A percentile compares a stretch with the other conserved stretches of the same genome.
Evolutionary conservation across 1,140 invertebrate genomes (phyloP).

Genomic region (Argopecten irradians): DNA sequence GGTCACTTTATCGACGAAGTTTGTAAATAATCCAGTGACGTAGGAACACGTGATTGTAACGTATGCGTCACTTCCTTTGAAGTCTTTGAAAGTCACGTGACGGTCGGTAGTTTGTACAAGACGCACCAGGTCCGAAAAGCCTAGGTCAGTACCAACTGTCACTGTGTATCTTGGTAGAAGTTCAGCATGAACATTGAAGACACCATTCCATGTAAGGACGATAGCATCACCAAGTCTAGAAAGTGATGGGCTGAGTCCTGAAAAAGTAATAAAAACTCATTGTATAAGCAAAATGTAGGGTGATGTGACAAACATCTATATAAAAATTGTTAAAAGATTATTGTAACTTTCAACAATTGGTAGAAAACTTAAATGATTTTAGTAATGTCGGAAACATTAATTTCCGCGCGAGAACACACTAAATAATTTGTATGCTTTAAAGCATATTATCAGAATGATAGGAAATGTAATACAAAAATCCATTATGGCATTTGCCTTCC

Average conservation of each 20-base stretch:
- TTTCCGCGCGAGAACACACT: no score
- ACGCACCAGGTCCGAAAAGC: neutral
- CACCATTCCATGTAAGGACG: constrained; percentile 2
- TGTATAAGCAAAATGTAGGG: no score
- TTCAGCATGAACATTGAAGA: neutral
- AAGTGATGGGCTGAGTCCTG: neutral
- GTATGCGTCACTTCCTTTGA: no score
- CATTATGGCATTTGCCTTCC: neutral
- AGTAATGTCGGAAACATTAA: neutral
- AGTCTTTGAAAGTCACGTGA: no score
- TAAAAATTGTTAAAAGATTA: neutral
- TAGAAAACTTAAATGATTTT: neutral
- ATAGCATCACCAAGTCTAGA: neutral
- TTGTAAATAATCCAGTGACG: neutral
- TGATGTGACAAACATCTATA: neutral
- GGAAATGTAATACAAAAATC: neutral
- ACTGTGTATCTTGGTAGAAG: neutral
- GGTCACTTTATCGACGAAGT: neutral
- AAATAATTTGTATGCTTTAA: no score
- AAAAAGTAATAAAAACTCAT: no score
- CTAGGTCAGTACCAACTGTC: constrained; percentile 5
- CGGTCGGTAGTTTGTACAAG: no score
- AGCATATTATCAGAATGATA: no score
- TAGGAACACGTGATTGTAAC: no score
- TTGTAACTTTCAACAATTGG: neutral